Percentiles rank a stretch among this genome's conserved stretches.
Evolutionary conservation across 1,140 invertebrate species (phyloP).

Genomic region (Cydia fagiglandana): DNA sequence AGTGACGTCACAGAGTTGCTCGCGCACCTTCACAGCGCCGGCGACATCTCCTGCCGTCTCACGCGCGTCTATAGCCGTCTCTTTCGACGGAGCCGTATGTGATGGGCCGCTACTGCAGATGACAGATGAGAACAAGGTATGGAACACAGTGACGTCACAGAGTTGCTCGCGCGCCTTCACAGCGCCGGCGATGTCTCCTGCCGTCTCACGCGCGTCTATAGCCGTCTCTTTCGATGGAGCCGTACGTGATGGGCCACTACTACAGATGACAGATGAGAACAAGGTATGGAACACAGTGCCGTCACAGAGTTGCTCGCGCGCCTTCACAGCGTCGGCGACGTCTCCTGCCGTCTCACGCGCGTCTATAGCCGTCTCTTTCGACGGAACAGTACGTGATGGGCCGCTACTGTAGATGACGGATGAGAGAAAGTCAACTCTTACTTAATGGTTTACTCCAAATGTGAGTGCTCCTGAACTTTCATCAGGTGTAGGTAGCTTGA

Average conservation of each 20-base stretch:
- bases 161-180: conserved; percentile 87
- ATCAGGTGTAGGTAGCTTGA: too few species aligned
- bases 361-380: conserved; percentile 82
- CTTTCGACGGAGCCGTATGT: conserved; percentile 70
- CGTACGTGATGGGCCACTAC: conserved; percentile 82
- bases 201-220: conserved; percentile 85
- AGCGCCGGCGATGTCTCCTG: conserved; percentile 82
- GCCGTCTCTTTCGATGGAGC: conserved; percentile 76
- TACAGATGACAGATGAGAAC: conserved; percentile 82
- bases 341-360: conserved; percentile 85
- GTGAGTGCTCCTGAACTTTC: too few species aligned
- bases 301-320: conserved; percentile 82
- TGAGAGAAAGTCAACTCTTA: conserved; percentile 48
- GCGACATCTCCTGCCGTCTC: conserved; percentile 86
- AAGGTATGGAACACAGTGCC: too few species aligned
- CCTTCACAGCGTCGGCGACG: conserved; percentile 83
- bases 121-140: conserved; percentile 65
- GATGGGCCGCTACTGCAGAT: conserved; percentile 86
- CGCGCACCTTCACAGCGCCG: conserved; percentile 84
- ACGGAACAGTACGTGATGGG: conserved; percentile 79
- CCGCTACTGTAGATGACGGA: conserved; percentile 83
- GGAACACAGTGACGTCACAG: background rate
- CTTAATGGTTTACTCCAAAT: too few species aligned
- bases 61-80: conserved; percentile 82
- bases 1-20: conserved; percentile 73